Evolutionary conservation across 2,797 vertebrate species (phyloP), one percentile per base, ranked within the genome.

Genomic region (Tympanoctomys barrerae): DNA sequence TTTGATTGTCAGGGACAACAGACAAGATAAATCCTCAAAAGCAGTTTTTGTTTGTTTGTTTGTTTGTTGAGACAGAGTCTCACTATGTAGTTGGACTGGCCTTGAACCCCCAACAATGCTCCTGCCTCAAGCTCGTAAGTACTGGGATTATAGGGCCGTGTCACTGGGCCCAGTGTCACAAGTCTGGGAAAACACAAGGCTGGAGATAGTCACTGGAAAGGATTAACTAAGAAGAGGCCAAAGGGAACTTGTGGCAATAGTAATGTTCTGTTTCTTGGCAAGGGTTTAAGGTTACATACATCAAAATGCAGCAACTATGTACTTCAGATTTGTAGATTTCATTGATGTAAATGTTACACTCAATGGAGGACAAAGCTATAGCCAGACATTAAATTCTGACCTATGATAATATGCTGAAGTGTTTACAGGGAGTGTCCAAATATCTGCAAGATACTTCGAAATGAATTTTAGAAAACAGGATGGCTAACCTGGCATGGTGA

Each of bases 371-470:
- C 36, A 82, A 81, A 94, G 28, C 33, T 77, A 54, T 80, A 81
- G 94, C 85, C 84, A 91, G 82, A 95, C 81, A 94, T 62, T 94
- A 71, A 73, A 88, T 66, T 89, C 92, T 71, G 61, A 61, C 66
- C 94, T 66, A 92, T 73, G 42, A 83, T 36, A 61, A 18, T n/a
- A 81, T 46, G 26, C 75, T 77, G 75, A 87, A 87, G 26, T 31
- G 31, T 77, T 95, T 59, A 81, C 66, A 33, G 75, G 22, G 46
- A 57, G 22, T 57, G 13, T 75, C 90, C 31, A 77, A 19, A 71
- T 80, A 64, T 86, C 64, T 90, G 31, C 62, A 94, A 66, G 57
- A 79, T 90, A 90, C 83, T 93, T 42, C 89, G 62, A 94, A 87
- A 95, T n/a, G 12, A 39, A 49, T 86, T 94, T 84, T 66, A 24